Evolutionary conservation across 2,888 invertebrate genomes (phyloP).

Genomic region (Rhorus exstirpatorius): DNA sequence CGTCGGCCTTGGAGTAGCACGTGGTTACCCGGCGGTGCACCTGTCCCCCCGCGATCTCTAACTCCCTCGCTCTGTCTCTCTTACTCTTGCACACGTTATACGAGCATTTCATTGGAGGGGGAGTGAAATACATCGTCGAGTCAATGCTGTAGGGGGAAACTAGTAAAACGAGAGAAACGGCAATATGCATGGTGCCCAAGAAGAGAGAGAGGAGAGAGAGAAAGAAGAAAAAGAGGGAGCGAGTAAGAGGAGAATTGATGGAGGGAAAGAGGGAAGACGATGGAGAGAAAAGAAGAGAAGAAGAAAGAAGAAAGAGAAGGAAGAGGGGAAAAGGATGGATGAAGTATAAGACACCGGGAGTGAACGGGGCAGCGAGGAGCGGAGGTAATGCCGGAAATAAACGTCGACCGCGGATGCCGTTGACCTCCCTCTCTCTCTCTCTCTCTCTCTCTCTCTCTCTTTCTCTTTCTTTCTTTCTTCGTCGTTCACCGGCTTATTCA

Average conservation of each 20-base stretch:
- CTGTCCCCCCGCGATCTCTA: slow-evolving; percentile 65
- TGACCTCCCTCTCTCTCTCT: slow-evolving; percentile 77
- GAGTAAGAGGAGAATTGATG: not conserved
- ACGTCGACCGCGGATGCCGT: slow-evolving; percentile 81
- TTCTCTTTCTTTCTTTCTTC: slow-evolving; percentile 57
- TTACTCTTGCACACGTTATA: slow-evolving; percentile 1
- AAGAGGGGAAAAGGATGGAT: slow-evolving; percentile 36
- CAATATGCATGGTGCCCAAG: slow-evolving; percentile 10
- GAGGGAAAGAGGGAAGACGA: slow-evolving; percentile 23
- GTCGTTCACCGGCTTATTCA: slow-evolving; percentile 54
- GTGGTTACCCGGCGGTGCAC: slow-evolving; percentile 78
- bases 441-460: slow-evolving; percentile 47
- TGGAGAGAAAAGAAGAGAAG: slow-evolving; percentile 42
- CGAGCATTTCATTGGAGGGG: slow-evolving; percentile 10
- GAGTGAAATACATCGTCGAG: slow-evolving; percentile 24
- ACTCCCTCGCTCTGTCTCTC: slow-evolving; percentile 11
- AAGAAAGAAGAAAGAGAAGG: slow-evolving; percentile 34
- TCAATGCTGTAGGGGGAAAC: slow-evolving; percentile 16
- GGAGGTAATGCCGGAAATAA: slow-evolving; percentile 84
- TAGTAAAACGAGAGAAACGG: slow-evolving; percentile 27
- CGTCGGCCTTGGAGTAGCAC: slow-evolving; percentile 82
- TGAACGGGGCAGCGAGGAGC: slow-evolving; percentile 68
- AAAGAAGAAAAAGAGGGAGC: not conserved
- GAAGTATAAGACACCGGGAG: slow-evolving; percentile 26
- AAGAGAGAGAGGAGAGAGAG: not conserved